These are phyloP conservation scores for Autographa gamma DNA, from an alignment of 2,888 invertebrate genomes.

Conservation along the genomic window DNA sequence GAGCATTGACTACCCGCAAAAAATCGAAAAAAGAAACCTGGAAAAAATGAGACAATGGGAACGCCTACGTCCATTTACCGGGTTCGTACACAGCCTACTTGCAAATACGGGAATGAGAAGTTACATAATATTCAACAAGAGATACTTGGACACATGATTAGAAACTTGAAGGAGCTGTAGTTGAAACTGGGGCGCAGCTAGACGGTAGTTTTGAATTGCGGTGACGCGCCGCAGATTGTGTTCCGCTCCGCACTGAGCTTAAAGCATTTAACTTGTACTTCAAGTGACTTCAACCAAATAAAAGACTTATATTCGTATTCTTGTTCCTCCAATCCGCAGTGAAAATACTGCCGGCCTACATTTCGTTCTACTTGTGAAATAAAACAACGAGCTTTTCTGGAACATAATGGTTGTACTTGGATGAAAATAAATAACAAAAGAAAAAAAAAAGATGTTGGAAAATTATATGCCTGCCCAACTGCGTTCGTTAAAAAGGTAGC, in stretches of 20 bases:
- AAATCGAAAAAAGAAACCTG: conserved; percentile 36
- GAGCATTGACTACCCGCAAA: conserved; percentile 26
- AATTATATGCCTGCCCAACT: conserved; percentile 16
- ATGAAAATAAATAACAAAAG: conserved; percentile 25
- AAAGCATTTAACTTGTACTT: conserved; percentile 29
- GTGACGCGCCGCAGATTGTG: conserved; percentile 29
- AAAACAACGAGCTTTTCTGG: conserved; percentile 44
- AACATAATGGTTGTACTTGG: conserved; percentile 38
- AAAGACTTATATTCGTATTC: conserved; percentile 34
- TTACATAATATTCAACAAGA: conserved; percentile 49
- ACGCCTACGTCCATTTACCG: conserved; percentile 51
- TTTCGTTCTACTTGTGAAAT: conserved; percentile 44
- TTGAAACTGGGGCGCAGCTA: conserved; percentile 45
- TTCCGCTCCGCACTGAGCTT: conserved; percentile 32
- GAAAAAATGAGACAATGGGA: conserved; percentile 55
- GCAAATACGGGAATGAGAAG: conserved; percentile 42
- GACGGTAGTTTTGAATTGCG: conserved; percentile 46
- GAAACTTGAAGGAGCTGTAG: conserved; percentile 49
- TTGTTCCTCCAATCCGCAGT: conserved; percentile 22
- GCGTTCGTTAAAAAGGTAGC: background rate
- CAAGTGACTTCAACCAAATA: conserved; percentile 32
- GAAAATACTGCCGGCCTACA: conserved; percentile 44
- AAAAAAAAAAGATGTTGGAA: conserved; percentile 17
- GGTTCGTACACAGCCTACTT: conserved; percentile 42
- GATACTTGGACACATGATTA: conserved; percentile 45